Evolutionary conservation across 2,113 vertebrate species (phyloP).

Genomic region (Poeciliopsis occidentalis): DNA sequence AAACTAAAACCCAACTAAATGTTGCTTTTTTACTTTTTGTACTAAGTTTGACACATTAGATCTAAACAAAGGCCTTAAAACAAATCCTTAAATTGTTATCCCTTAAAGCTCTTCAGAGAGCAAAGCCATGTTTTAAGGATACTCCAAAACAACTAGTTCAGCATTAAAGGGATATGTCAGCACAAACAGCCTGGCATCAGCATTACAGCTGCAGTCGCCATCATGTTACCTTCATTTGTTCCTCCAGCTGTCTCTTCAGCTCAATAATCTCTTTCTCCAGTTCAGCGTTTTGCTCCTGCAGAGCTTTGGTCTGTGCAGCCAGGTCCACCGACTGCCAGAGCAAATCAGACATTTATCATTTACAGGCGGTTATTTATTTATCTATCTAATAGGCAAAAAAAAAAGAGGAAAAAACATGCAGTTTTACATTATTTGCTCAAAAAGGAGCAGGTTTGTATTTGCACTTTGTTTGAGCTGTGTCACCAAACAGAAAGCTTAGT

Average conservation of each 20-base stretch:
- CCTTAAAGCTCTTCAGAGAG: constrained; percentile 10
- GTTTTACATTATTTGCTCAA: too few species aligned
- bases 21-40: not conserved
- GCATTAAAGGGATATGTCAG: constrained; percentile 14
- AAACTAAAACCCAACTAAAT: too few species aligned
- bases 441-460: too few species aligned
- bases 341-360: constrained; percentile 8
- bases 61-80: constrained; percentile 10
- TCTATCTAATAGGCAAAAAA: too few species aligned
- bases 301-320: constrained; percentile 82
- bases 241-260: constrained; percentile 85
- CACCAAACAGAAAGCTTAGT: not conserved
- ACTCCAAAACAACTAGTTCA: constrained; percentile 25
- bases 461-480: too few species aligned
- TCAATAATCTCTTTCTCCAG: constrained; percentile 84
- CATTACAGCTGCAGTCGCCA: not conserved
- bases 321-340: constrained; percentile 78
- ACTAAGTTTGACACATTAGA: not conserved
- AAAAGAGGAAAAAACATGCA: too few species aligned
- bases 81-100: constrained; percentile 24
- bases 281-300: constrained; percentile 87
- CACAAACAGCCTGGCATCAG: constrained; percentile 12
- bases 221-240: constrained; percentile 83
- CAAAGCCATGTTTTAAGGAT: constrained; percentile 25
- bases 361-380: not conserved